These are phyloP conservation scores for Globicephala melas DNA, from an alignment of 2,113 vertebrate genomes.

Conservation along the genomic window DNA sequence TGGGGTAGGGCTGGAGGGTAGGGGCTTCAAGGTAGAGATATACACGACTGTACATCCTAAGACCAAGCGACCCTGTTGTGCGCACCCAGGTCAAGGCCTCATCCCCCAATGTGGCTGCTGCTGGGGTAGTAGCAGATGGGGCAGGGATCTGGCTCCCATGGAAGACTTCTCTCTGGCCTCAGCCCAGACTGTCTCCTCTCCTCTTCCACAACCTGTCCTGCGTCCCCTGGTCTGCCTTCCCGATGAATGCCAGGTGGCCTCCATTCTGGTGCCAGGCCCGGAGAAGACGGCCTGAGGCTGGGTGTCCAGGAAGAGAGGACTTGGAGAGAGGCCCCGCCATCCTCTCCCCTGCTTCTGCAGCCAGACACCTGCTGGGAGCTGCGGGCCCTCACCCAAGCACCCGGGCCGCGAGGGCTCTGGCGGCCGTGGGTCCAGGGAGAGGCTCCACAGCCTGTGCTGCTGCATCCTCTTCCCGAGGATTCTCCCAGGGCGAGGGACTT, in stretches of 20 bases:
- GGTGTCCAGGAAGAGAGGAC: neutral
- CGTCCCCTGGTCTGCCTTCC: neutral
- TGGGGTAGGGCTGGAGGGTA: neutral
- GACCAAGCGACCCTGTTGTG: neutral
- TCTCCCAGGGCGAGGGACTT: neutral
- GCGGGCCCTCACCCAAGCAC: fast-evolving
- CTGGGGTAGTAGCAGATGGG: neutral
- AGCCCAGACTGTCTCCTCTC: neutral
- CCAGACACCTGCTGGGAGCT: fast-evolving
- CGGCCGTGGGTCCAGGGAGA: neutral
- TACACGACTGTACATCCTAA: neutral
- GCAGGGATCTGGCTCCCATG: neutral
- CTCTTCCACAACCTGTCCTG: neutral
- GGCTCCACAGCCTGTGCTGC: neutral
- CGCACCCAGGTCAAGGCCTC: neutral
- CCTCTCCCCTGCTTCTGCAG: neutral
- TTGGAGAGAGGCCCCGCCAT: neutral
- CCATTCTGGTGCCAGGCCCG: neutral
- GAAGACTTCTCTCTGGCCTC: neutral
- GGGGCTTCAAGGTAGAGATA: neutral
- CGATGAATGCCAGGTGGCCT: neutral
- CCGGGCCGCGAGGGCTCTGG: neutral
- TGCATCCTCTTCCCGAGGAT: neutral
- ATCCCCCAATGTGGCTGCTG: neutral
- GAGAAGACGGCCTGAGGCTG: neutral